Base-by-base conservation (phyloP, 2,113 vertebrate species). In the Burhinus oedicnemus region DNA sequence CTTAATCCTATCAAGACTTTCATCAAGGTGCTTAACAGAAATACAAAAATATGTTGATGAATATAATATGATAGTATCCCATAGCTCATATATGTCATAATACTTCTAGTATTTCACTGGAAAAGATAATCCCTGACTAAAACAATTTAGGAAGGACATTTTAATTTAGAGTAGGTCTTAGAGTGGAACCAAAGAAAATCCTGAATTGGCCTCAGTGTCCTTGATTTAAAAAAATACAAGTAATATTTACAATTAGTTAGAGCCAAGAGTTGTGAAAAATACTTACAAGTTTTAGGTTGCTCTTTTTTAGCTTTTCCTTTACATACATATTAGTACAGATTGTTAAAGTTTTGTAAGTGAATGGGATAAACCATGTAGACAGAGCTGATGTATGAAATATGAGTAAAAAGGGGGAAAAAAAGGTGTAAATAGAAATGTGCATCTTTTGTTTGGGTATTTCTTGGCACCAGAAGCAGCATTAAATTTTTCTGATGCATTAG, bases 161-260 rank as follows among this genome's bases (percentile, higher is more conserved):
- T 78, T 54, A 38, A 55, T 72, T 76, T 51, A 83, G 29, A 54
- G 47, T 36, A 62, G 5, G 27, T 5, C 25, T 71, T 23, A 49
- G 32, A 60, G 11, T 49, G 21, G 21, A 85, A 70, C 2, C 9
- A 78, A 61, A 49, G 1, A 70, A 84, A 65, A 27, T 64, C 42
- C 61, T 47, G 8, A 64, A 51, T 16, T 64, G 0, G 1, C 1
- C 9, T 55, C 12, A 30, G 4, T 32, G 29, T 69, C 11, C 12
- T 69, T 68, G 17, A 54, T 26, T 49, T 5, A 13, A 32, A 66
- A 38, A 11, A 77, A 49, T 12, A 49, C 58, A 83, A 68, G 1
- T 8, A 72, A 17, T 16, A 52, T 40, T 74, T 69, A 18, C 26
- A 26, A 32, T 84, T 40, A 78, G 52, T 66, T 77, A 69, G 44